These are phyloP conservation scores for Cacatua alba DNA, from an alignment of 2,113 vertebrate species.

Conservation along the genomic window DNA sequence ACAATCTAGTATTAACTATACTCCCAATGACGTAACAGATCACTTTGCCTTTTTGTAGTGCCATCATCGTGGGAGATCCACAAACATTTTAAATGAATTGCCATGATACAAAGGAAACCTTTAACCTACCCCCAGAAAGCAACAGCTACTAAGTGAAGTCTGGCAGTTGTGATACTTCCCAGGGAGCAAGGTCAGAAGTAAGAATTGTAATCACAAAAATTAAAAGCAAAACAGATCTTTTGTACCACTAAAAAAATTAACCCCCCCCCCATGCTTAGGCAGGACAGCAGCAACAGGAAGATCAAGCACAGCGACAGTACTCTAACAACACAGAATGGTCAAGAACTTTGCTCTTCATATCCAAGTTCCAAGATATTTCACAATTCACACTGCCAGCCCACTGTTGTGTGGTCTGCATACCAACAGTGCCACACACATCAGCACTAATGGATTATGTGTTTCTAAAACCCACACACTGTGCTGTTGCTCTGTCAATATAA, in stretches of 20 bases:
- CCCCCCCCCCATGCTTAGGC: accelerated
- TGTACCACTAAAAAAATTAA: neutral
- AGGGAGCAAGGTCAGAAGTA: neutral
- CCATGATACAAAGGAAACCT: neutral
- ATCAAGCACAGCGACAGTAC: neutral
- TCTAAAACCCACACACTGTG: neutral
- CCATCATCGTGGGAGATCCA: neutral
- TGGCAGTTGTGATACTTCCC: neutral
- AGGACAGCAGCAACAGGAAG: neutral
- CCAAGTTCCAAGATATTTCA: neutral
- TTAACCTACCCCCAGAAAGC: neutral
- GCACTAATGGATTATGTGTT: neutral
- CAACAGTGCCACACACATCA: neutral
- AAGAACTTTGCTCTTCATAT: neutral
- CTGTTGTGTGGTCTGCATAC: neutral
- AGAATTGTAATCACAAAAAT: neutral
- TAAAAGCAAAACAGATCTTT: neutral
- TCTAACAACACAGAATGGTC: neutral
- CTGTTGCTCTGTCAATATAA: neutral
- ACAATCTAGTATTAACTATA: neutral
- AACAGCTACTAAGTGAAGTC: neutral
- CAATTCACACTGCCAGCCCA: neutral
- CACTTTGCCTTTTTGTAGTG: neutral
- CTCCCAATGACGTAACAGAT: neutral
- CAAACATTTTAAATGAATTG: neutral